Conservation (phyloP, 2,888 invertebrate species). For the Aleiodes alternator region DNA sequence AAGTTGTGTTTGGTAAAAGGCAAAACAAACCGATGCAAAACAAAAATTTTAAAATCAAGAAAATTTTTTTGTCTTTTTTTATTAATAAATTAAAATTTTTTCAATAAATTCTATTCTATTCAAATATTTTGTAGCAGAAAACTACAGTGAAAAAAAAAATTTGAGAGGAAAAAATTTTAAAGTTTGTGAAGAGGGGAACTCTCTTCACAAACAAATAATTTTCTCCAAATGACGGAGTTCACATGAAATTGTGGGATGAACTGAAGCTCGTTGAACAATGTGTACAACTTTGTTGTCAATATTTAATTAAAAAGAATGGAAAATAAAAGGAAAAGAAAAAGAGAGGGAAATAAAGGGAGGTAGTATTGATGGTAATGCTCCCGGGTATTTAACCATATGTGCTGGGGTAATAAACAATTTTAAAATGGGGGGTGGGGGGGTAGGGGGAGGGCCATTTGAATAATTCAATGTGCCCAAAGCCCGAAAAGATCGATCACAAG, state of each 20-base stretch:
- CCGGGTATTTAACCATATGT: slow-evolving; percentile 41
- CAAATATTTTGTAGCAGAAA: too few relatives aligned
- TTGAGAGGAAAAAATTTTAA: not conserved
- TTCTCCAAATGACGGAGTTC: not conserved
- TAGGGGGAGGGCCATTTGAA: slow-evolving; percentile 42
- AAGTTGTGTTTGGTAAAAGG: too few relatives aligned
- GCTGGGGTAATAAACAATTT: slow-evolving; percentile 45
- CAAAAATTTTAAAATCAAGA: too few relatives aligned
- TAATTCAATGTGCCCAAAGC: slow-evolving; percentile 47
- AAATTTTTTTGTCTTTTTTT: too few relatives aligned
- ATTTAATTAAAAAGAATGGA: slow-evolving; percentile 17
- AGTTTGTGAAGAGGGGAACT: not conserved
- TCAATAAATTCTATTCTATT: too few relatives aligned
- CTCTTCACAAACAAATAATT: slow-evolving; percentile 6
- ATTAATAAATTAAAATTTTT: too few relatives aligned
- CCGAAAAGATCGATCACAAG: not conserved
- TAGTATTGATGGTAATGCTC: slow-evolving; percentile 29
- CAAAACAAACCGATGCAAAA: too few relatives aligned
- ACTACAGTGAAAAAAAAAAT: too few relatives aligned
- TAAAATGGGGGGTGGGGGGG: slow-evolving; percentile 15
- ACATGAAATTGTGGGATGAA: not conserved
- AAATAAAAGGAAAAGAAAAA: not conserved
- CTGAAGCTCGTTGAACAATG: slow-evolving; percentile 7
- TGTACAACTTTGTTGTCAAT: slow-evolving; percentile 18
- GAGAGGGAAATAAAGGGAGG: not conserved